These are phyloP conservation scores for Mormyrus lacerda DNA, from an alignment of 2,113 vertebrate genomes.

Conservation along the genomic window DNA sequence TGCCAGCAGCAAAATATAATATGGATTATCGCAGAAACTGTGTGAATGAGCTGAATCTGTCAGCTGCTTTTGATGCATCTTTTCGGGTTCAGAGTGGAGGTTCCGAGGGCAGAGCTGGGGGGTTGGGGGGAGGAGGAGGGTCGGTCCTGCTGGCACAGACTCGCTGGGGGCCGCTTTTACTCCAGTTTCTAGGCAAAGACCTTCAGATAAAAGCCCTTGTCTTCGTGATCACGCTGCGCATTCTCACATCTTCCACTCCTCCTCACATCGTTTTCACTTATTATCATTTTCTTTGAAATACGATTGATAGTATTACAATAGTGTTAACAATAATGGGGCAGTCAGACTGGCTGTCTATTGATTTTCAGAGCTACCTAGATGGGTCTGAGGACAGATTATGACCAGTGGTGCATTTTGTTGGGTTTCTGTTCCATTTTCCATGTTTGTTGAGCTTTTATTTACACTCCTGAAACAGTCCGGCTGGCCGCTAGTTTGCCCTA, in stretches of 20 bases:
- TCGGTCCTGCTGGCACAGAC: background rate
- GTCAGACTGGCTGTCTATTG: background rate
- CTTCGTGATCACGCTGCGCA: background rate
- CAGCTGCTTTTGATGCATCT: background rate
- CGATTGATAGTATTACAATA: background rate
- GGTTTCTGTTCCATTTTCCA: background rate
- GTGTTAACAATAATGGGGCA: background rate
- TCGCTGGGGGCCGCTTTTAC: background rate
- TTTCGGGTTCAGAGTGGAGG: background rate
- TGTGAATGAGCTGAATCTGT: background rate
- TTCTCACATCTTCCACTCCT: background rate
- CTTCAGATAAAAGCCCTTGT: background rate
- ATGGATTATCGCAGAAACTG: background rate
- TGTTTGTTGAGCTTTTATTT: background rate
- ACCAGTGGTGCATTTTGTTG: background rate
- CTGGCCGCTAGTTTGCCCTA: background rate
- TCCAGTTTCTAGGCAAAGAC: background rate
- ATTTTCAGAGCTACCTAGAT: background rate
- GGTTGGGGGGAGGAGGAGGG: too few relatives aligned
- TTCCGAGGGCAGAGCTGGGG: background rate
- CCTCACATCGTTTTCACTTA: background rate
- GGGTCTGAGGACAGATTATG: background rate
- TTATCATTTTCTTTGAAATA: background rate
- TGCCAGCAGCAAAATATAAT: background rate
- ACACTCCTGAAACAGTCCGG: background rate